Evolutionary conservation across 2,888 invertebrate species (phyloP), one percentile per base, ranked within the genome.

Genomic region (Dicyrtomina minuta): DNA sequence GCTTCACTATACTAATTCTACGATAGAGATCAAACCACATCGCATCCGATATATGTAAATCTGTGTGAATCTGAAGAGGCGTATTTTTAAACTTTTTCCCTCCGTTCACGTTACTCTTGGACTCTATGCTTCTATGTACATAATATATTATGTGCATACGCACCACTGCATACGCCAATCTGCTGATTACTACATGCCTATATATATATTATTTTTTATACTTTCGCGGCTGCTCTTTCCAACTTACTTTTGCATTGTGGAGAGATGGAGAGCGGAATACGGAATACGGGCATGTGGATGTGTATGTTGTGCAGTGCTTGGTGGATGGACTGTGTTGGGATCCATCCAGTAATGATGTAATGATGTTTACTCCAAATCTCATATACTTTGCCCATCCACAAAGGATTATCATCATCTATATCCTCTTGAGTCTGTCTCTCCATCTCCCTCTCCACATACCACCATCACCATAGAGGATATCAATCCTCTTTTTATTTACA

Each of bases 291-390:
- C 33, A 33, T 33, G n/a, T 33, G 33, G 13, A n/a, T 0, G 2
- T 56, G 22, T 53, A 17, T 24, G 22, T 3, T 56, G 8, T 5
- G n/a, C 13, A 8, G 33, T 33, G 33, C 33, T 33, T 33, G 4
- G 33, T 33, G 33, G 4, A 5, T 33, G 4, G 8, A 33, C 33
- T 33, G 33, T 8, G 33, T 33, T 8, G 33, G 33, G 8, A 33
- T 33, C 33, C 33, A 33, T 33, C 33, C 33, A 33, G 33, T 33
- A 33, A 33, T 33, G 33, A 33, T 33, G 33, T 33, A 41, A 39
- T 41, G 1, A 58, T 41, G 58, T 58, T 58, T 41, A 58, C 41
- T 41, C 58, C 58, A 58, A 58, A 41, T 58, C 20, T 39, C 41
- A 12, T 51, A 51, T 20, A 51, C 51, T 51, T 22, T 51, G 22